Percentiles rank a stretch among this genome's conserved stretches.
These are phyloP conservation scores for Galagoides demidoff DNA, from an alignment of 2,797 vertebrate species.

Conservation along the genomic window DNA sequence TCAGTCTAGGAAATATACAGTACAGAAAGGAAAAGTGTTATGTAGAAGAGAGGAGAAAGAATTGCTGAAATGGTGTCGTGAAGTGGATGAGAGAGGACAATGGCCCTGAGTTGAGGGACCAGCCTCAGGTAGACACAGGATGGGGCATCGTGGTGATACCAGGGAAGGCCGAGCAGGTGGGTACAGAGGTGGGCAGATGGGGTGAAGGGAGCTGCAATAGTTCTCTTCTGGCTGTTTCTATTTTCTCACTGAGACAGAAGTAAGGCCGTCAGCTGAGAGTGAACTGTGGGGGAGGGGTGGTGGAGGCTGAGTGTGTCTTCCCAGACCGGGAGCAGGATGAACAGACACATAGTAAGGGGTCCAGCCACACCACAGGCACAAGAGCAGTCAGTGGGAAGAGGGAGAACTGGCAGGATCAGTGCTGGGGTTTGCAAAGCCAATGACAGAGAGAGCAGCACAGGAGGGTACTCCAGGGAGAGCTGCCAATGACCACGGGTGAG, in stretches of 20 bases:
- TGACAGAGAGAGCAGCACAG: neutral
- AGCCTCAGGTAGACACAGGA: neutral
- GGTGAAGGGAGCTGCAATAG: neutral
- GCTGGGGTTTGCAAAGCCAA: too few relatives aligned
- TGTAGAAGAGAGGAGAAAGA: neutral
- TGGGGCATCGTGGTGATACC: neutral
- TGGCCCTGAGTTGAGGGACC: neutral
- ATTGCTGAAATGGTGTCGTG: neutral
- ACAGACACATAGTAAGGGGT: too few relatives aligned
- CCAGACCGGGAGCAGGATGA: too few relatives aligned
- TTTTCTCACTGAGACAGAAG: neutral
- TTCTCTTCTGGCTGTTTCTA: neutral
- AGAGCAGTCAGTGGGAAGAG: too few relatives aligned
- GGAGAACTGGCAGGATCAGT: too few relatives aligned
- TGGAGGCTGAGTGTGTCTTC: neutral
- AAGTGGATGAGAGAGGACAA: neutral
- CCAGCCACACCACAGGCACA: too few relatives aligned
- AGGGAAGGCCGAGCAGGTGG: neutral
- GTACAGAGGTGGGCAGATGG: fast-evolving
- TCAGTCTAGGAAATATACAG: neutral
- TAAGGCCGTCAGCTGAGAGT: neutral
- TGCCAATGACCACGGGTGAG: neutral
- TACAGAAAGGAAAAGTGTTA: neutral
- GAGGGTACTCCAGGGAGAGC: neutral
- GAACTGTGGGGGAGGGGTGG: neutral